phyloP scores from a whole-genome alignment of 2,113 vertebrate species.

The Thryonomys swinderianus region DNA sequence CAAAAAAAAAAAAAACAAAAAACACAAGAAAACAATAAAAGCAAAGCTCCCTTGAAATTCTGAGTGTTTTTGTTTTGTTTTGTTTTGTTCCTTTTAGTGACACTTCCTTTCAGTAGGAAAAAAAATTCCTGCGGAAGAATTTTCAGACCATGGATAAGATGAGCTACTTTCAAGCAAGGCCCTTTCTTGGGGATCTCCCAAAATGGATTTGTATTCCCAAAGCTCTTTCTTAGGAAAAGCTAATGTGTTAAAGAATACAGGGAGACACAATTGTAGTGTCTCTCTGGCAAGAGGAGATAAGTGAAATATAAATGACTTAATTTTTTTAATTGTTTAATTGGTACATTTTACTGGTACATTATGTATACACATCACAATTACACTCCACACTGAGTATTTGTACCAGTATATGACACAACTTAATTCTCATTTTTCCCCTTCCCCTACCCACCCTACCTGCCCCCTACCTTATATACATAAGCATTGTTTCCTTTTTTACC shows the following conservation, averaged over 20 bases:
- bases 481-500: too few relatives aligned
- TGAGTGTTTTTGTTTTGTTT: too few relatives aligned
- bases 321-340: too few relatives aligned
- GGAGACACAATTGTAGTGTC: not conserved
- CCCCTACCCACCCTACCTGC: too few relatives aligned
- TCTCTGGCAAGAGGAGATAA: not conserved
- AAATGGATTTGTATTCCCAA: not conserved
- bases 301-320: not conserved
- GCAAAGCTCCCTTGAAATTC: not conserved
- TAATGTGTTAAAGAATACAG: not conserved
- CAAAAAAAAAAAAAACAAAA: too few relatives aligned
- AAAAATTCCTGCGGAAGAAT: slow-evolving; percentile 33
- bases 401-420: too few relatives aligned
- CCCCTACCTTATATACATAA: too few relatives aligned
- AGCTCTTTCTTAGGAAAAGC: not conserved
- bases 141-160: not conserved
- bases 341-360: too few relatives aligned
- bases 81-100: not conserved
- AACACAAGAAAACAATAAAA: too few relatives aligned
- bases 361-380: too few relatives aligned
- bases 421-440: too few relatives aligned
- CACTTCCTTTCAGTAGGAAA: not conserved
- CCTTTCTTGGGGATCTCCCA: not conserved
- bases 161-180: not conserved
- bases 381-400: too few relatives aligned